phyloP scores from a whole-genome alignment of 2,797 vertebrate species.

The Botia kubotai region DNA sequence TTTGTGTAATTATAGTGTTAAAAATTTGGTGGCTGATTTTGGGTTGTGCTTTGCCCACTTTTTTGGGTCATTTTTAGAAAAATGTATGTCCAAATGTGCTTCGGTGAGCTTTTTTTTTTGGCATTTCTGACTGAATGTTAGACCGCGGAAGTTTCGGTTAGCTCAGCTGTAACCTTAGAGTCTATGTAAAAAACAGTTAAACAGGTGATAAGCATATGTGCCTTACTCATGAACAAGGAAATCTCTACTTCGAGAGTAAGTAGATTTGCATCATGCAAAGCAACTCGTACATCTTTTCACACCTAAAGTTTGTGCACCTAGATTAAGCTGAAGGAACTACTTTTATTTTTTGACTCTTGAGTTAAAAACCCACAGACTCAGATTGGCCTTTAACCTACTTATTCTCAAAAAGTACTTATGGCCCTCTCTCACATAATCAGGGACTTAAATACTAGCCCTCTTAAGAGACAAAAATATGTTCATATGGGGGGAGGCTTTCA shows the following conservation, averaged over 20 bases:
- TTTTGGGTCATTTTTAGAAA: not conserved
- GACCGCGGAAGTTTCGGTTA: conserved; percentile 24
- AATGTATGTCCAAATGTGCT: not conserved
- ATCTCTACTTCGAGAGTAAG: conserved; percentile 11
- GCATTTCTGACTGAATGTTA: not conserved
- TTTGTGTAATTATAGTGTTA: conserved; percentile 16
- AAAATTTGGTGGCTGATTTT: not conserved
- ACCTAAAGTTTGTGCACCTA: not conserved
- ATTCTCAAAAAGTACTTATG: conserved; percentile 31
- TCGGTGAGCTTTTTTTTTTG: not conserved
- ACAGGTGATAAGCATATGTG: conserved; percentile 2
- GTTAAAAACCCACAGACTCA: not conserved
- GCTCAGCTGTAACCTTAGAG: conserved; percentile 24
- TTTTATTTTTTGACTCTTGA: not conserved
- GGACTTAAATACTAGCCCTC: conserved; percentile 45
- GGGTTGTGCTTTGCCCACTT: not conserved
- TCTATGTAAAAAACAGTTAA: not conserved
- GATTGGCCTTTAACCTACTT: conserved; percentile 60
- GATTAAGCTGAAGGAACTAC: not conserved
- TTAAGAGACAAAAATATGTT: conserved; percentile 62
- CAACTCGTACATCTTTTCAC: conserved; percentile 14
- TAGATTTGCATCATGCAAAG: conserved; percentile 21
- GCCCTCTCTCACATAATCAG: conserved; percentile 51
- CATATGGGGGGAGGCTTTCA: not conserved
- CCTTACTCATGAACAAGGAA: conserved; percentile 30